Evolutionary conservation across 2,113 vertebrate genomes (phyloP).

Genomic region (Stictonetta naevosa): DNA sequence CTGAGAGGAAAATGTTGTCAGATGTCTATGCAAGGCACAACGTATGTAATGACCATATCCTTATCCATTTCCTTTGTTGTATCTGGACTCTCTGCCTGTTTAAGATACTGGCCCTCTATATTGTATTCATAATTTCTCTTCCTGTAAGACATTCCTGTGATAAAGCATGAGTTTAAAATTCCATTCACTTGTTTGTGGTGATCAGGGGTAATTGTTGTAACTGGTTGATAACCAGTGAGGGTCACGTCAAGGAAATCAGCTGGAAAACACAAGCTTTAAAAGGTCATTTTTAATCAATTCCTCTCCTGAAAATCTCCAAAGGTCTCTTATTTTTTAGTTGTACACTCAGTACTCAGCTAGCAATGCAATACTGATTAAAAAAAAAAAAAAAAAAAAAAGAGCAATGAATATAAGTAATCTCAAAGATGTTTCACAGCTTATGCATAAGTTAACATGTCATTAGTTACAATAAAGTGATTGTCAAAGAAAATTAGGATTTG

Average conservation of each 20-base stretch:
- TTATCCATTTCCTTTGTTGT: background rate
- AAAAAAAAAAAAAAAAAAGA: background rate
- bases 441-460: background rate
- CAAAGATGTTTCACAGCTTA: background rate
- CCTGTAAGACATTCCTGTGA: background rate
- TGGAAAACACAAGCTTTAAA: background rate
- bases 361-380: background rate
- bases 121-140: background rate
- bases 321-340: background rate
- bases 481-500: background rate
- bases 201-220: background rate
- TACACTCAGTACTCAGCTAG: background rate
- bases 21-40: background rate
- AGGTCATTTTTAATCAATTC: background rate
- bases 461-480: background rate
- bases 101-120: background rate
- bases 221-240: background rate
- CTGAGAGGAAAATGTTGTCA: background rate
- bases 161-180: background rate
- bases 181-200: background rate
- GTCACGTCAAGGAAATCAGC: background rate
- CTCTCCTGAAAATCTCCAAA: background rate
- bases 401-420: background rate
- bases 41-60: background rate
- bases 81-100: background rate